Evolutionary conservation across 2,113 vertebrate genomes (phyloP), one percentile per base, ranked within the genome.

Genomic region (Sterrhoptilus dennistouni): DNA sequence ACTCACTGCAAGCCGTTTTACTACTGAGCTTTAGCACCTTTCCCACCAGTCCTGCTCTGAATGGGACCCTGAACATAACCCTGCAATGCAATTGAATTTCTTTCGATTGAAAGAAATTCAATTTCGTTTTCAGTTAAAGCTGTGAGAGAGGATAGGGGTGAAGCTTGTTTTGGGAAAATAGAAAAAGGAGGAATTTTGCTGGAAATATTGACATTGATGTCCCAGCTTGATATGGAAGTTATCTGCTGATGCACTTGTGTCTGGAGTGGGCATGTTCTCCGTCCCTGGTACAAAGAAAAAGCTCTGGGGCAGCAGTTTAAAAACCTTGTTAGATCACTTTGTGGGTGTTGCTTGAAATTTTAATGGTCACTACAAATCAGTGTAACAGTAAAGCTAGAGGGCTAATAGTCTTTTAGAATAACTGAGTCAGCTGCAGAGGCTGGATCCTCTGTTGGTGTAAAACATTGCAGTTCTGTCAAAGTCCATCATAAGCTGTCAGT

Each of bases 281-380:
- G 38, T 40, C 5, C 53, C 22, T 80, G 44, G 47, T 60, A 65
- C 22, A 47, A 72, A 79, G 50, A 49, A 80, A 59, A 54, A 75
- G 69, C 74, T 84, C 31, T 78, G 50, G 83, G 69, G 61, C 57
- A 93, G 53, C 53, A 83, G 20, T 89, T 93, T 83, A 75, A 93
- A 83, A 42, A 63, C 70, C 68, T 72, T 77, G 42, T 38, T 89
- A 93, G 59, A 69, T 87, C 90, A 85, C 53, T 93, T 63, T 33
- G 75, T 60, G 86, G 66, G 61, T 84, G 45, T 86, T 86, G 63
- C 87, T 95, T 93, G 88, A 89, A 75, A 83, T 92, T 83, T 36
- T 84, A 91, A 90, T 88, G 81, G 83, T 95, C 91, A 64, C 68
- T 71, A 54, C 64, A 92, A 96, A 93, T 95, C 88, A 94, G 78